Evolutionary conservation across 2,888 invertebrate species (phyloP), one percentile per base, ranked within the genome.

Genomic region (Lasius fuliginosus): DNA sequence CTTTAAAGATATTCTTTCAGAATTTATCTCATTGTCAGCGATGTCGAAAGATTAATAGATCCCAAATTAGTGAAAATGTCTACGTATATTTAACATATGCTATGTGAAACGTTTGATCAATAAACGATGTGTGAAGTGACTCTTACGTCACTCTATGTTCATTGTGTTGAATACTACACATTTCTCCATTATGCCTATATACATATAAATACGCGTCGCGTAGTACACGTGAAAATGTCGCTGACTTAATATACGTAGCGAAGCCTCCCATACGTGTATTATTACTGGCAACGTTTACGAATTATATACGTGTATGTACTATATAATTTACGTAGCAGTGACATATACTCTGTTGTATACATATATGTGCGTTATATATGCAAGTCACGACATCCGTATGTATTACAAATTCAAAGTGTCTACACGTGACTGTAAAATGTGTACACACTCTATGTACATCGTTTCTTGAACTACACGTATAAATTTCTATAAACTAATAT

Each of bases 101-200:
- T 81, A 53, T 64, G 27, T 49, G 83, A 84, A 84, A 84, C 81
- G 81, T 81, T 84, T 73, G 81, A 71, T 73, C 75, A 42, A 53
- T 68, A 77, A 77, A 77, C 56, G 69, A 77, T 69, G 69, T 77
- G 69, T 40, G 40, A 56, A 69, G 56, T 77, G 56, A 77, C 69
- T 77, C 69, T 77, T 69, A 56, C 69, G 77, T 77, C 56, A 69
- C 56, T 30, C 40, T 56, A 30, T 69, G 27, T 67, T 56, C 40
- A 68, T 23, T 49, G 56, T 56, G 56, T 30, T 69, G 56, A 77
- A 69, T 69, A 42, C 77, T 69, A 69, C 56, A 69, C n/a, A 56
- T 77, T 56, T 56, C 68, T 77, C 69, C 56, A 77, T 77, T 77
- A 77, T 56, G 56, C 3, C 9, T 33, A 33, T 18, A 53, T 8